phyloP scores from a whole-genome alignment of 2,797 vertebrate species.

The Petrocephalus schoutedeni region DNA sequence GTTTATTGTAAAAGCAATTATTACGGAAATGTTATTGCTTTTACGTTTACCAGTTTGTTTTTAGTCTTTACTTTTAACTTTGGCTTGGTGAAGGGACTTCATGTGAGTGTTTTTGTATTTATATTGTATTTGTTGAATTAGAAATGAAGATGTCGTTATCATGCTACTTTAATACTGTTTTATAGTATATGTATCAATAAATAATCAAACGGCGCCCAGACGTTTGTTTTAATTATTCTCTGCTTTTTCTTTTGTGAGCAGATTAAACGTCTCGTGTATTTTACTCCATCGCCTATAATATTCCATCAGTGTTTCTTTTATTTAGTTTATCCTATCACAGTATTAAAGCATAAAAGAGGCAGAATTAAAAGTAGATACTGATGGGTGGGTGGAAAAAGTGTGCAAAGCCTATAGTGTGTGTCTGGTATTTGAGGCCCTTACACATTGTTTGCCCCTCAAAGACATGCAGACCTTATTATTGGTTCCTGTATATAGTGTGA shows the following conservation, averaged over 20 bases:
- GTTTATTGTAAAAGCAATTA: slow-evolving; percentile 63
- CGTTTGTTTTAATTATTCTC: not conserved
- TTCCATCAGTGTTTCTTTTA: not conserved
- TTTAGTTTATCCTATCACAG: not conserved
- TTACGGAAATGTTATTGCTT: slow-evolving; percentile 65
- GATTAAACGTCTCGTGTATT: not conserved
- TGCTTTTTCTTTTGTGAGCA: not conserved
- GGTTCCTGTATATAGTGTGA: not conserved
- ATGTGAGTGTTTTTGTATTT: slow-evolving; percentile 73
- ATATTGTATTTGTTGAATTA: slow-evolving; percentile 73
- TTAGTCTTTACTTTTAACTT: slow-evolving; percentile 52
- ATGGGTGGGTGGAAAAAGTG: not conserved
- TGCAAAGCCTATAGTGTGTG: not conserved
- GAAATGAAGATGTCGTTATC: slow-evolving; percentile 69
- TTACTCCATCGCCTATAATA: not conserved
- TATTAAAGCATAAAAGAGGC: not conserved
- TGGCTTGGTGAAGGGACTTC: slow-evolving; percentile 63
- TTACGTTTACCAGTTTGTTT: slow-evolving; percentile 59
- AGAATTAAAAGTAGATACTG: too few species aligned
- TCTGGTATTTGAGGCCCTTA: not conserved
- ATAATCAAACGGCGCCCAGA: slow-evolving; percentile 63
- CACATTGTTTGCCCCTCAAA: not conserved
- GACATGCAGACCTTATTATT: not conserved
- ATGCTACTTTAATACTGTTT: slow-evolving; percentile 82
- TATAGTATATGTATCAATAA: slow-evolving; percentile 81